Base-by-base conservation (phyloP, 2,888 invertebrate species). In the Gonocerus acuteangulatus region DNA sequence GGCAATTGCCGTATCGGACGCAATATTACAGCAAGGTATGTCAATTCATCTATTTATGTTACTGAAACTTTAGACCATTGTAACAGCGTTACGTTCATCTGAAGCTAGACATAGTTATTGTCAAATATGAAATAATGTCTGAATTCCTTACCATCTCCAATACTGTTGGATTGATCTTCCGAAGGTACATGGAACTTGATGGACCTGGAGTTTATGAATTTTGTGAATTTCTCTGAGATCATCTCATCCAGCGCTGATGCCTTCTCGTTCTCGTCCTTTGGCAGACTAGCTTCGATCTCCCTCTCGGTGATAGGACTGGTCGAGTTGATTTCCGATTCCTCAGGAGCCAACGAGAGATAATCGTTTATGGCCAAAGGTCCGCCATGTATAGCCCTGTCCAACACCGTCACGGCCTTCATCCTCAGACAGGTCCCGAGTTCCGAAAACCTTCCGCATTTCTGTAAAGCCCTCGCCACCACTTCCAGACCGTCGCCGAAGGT, bases 111-210 rank as follows among this genome's bases (percentile, higher is more conserved):
- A n/a, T n/a, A n/a, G n/a, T n/a, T n/a, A n/a, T n/a, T n/a, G n/a
- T n/a, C n/a, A n/a, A n/a, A n/a, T n/a, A n/a, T n/a, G n/a, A n/a
- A n/a, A n/a, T n/a, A n/a, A n/a, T n/a, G n/a, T n/a, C 4, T 27
- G 9, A 27, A 27, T 6, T 27, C 4, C 27, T 9, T 39, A 39
- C 39, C 39, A n/a, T 39, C 32, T 11, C 32, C 15, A 15, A 15
- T 4, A 15, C 4, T n/a, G 39, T 11, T 39, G 39, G 13, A 11
- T n/a, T 61, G 23, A 39, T 34, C 58, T 27, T 62, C 13, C 9
- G 18, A 16, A 4, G 89, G 89, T 69, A 90, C 79, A 73, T 87
- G 87, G 70, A 90, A 82, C 72, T 90, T 88, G 42, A 90, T 76
- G 13, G 87, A 85, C 70, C 89, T 89, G 54, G 85, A 84, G 69